Evolutionary conservation across 2,113 vertebrate species (phyloP).

Genomic region (Myanophis thanlyinensis): DNA sequence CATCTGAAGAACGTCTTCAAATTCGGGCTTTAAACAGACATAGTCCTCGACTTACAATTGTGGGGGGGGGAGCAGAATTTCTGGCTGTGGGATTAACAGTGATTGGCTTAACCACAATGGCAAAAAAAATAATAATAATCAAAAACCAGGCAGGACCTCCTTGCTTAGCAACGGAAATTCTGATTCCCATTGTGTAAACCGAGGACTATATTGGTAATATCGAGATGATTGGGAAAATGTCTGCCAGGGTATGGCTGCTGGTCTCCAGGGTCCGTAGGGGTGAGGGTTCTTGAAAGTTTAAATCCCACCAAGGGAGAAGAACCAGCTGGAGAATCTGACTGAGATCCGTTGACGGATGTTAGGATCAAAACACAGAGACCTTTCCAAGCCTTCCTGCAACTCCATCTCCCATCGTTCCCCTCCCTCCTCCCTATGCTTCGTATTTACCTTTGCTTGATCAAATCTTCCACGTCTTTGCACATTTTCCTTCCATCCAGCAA

Average conservation of each 20-base stretch:
- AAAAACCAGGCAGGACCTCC: background rate
- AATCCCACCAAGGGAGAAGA: background rate
- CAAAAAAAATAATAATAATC: background rate
- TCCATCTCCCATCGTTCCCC: background rate
- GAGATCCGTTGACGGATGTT: background rate
- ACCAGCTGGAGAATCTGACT: background rate
- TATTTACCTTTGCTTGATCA: conserved; percentile 87
- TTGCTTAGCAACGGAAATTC: background rate
- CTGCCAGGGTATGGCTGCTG: background rate
- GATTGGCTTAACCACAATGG: background rate
- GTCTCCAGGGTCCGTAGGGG: background rate
- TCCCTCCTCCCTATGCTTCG: background rate
- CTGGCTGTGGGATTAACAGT: background rate
- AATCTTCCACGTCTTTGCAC: conserved; percentile 93
- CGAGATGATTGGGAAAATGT: background rate
- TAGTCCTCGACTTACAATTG: background rate
- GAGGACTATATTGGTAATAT: background rate
- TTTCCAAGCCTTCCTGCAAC: too few species aligned
- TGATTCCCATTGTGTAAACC: background rate
- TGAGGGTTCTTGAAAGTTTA: background rate
- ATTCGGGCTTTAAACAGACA: background rate
- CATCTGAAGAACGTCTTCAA: background rate
- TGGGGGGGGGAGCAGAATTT: background rate
- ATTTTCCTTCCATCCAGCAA: conserved; percentile 86
- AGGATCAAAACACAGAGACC: background rate